These are phyloP conservation scores for Vicugna pacos DNA, from an alignment of 2,113 vertebrate genomes.

Conservation along the genomic window DNA sequence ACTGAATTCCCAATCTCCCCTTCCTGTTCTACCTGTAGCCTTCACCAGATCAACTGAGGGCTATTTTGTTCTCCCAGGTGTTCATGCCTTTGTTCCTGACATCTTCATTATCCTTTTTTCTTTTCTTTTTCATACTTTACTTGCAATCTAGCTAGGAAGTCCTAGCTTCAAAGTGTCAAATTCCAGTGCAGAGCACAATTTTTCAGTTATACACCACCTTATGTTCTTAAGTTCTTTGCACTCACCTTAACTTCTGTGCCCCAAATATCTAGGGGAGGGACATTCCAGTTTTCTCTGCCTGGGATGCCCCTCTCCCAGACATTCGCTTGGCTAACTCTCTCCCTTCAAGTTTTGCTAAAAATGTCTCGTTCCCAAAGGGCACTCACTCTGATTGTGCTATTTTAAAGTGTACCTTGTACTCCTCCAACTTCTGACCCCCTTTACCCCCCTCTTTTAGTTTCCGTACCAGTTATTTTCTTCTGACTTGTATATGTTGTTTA, in stretches of 20 bases:
- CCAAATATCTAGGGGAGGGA: not conserved
- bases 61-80: not conserved
- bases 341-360: slow-evolving; percentile 5
- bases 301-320: not conserved
- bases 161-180: not conserved
- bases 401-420: not conserved
- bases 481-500: not conserved
- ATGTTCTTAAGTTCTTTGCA: not conserved
- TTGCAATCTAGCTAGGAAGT: not conserved
- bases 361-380: not conserved
- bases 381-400: not conserved
- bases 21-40: not conserved
- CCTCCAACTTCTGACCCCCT: not conserved
- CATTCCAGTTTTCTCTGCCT: not conserved
- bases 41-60: not conserved
- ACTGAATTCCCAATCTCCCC: not conserved
- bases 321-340: not conserved
- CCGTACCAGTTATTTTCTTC: not conserved
- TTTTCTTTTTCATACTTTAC: not conserved
- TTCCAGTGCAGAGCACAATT: too few relatives aligned
- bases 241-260: not conserved
- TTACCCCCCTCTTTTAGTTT: not conserved
- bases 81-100: not conserved
- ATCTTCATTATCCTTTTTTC: not conserved
- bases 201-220: not conserved